A percentile compares a stretch with the other conserved stretches of the same genome.
Conservation (phyloP, 2,113 vertebrate species). For the Motacilla tschutschensis region DNA sequence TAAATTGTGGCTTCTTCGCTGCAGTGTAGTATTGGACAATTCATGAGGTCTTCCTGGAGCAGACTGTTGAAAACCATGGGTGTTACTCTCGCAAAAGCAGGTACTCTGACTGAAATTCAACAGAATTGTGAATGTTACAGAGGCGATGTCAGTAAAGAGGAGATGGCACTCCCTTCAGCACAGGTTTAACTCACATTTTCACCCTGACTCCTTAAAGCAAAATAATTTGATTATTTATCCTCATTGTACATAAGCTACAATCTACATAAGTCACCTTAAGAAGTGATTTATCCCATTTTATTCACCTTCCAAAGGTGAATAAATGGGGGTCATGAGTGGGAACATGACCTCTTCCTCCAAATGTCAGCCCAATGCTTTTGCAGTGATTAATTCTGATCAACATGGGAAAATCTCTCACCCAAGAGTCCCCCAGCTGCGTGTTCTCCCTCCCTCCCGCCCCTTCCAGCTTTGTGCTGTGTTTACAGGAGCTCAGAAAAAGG, state of each 20-base stretch:
- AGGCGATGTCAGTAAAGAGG: not conserved
- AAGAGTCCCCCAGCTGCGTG: not conserved
- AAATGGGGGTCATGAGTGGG: not conserved
- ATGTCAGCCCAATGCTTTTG: not conserved
- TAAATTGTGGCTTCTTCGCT: not conserved
- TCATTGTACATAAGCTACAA: not conserved
- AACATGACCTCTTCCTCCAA: not conserved
- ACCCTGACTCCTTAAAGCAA: not conserved
- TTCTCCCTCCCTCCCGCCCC: not conserved
- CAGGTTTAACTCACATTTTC: not conserved
- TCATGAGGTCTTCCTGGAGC: not conserved
- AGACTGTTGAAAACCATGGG: not conserved
- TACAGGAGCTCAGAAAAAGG: not conserved
- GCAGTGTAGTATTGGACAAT: accelerated
- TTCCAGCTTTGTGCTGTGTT: accelerated
- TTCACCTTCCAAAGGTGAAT: not conserved
- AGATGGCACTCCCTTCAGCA: not conserved
- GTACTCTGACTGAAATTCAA: not conserved
- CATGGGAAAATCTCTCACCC: not conserved
- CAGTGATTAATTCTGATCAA: not conserved
- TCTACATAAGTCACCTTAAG: not conserved
- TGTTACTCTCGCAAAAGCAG: not conserved
- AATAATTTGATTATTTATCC: not conserved
- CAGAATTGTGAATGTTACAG: not conserved
- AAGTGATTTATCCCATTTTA: not conserved